Percentiles rank a stretch among this genome's conserved stretches.
Conservation (phyloP, 2,113 vertebrate species). For the Pristiophorus japonicus region DNA sequence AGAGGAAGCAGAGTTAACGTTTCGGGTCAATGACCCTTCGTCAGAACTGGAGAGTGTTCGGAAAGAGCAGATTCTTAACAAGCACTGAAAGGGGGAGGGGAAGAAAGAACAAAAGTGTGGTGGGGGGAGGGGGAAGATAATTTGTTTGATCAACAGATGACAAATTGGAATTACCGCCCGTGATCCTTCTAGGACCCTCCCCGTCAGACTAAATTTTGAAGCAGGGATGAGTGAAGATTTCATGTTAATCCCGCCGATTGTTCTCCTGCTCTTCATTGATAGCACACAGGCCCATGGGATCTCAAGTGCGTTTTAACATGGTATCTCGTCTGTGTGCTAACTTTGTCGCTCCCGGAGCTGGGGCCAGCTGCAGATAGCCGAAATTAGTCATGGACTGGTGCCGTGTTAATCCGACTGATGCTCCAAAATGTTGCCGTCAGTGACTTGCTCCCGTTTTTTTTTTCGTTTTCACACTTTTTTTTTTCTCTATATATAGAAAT, state of each 20-base stretch:
- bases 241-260: slow-evolving; percentile 41
- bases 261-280: slow-evolving; percentile 43
- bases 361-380: slow-evolving; percentile 55
- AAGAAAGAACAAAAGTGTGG: slow-evolving; percentile 42
- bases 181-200: slow-evolving; percentile 32
- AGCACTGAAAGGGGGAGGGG: no score
- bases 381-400: slow-evolving; percentile 75
- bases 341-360: slow-evolving; percentile 65
- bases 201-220: slow-evolving; percentile 33
- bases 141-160: slow-evolving; percentile 39
- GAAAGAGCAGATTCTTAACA: no score
- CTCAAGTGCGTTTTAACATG: slow-evolving; percentile 70
- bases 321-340: slow-evolving; percentile 70
- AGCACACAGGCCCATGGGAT: slow-evolving; percentile 77
- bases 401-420: slow-evolving; percentile 80
- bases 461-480: slow-evolving; percentile 43
- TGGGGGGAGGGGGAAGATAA: no score
- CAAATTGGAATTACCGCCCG: slow-evolving; percentile 23
- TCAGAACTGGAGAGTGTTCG: no score
- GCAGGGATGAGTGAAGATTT: slow-evolving; percentile 38
- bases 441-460: not conserved
- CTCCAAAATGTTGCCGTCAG: slow-evolving; percentile 84
- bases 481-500: no score
- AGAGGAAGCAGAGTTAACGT: no score
- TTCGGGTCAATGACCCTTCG: no score